phyloP scores from a whole-genome alignment of 2,113 vertebrate genomes.

The Aythya baeri region DNA sequence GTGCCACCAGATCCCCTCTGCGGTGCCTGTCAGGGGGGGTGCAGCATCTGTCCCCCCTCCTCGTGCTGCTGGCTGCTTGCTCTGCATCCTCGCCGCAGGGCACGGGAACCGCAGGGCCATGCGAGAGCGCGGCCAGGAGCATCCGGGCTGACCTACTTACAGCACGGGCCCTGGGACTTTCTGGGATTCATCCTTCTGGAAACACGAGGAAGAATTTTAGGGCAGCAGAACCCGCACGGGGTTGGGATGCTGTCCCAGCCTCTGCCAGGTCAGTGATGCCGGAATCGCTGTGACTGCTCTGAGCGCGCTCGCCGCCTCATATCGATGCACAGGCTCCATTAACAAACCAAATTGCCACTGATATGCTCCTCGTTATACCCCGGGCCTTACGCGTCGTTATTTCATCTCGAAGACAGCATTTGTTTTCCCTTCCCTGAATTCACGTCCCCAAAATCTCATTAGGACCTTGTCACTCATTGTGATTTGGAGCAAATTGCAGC shows the following conservation, averaged over 20 bases:
- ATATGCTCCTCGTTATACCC: neutral
- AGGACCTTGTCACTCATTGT: neutral
- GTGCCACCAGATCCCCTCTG: neutral
- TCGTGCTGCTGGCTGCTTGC: neutral
- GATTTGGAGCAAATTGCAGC: neutral
- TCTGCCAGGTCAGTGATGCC: fast-evolving
- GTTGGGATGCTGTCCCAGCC: neutral
- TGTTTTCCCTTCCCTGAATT: constrained; percentile 34
- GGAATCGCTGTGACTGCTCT: neutral
- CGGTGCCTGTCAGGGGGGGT: neutral
- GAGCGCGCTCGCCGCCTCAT: neutral
- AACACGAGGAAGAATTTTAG: neutral
- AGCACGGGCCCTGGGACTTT: constrained; percentile 42
- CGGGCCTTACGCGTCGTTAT: constrained; percentile 9
- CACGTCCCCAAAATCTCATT: neutral
- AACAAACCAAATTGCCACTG: constrained; percentile 12
- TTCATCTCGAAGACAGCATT: constrained; percentile 16
- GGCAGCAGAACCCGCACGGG: neutral
- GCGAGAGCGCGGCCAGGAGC: constrained; percentile 17
- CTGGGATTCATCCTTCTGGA: constrained; percentile 39
- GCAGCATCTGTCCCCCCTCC: neutral
- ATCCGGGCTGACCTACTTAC: constrained; percentile 61
- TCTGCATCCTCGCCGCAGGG: constrained; percentile 19
- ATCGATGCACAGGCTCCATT: neutral
- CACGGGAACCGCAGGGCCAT: neutral